phyloP scores from a whole-genome alignment of 2,797 vertebrate genomes.

The Dallia pectoralis region DNA sequence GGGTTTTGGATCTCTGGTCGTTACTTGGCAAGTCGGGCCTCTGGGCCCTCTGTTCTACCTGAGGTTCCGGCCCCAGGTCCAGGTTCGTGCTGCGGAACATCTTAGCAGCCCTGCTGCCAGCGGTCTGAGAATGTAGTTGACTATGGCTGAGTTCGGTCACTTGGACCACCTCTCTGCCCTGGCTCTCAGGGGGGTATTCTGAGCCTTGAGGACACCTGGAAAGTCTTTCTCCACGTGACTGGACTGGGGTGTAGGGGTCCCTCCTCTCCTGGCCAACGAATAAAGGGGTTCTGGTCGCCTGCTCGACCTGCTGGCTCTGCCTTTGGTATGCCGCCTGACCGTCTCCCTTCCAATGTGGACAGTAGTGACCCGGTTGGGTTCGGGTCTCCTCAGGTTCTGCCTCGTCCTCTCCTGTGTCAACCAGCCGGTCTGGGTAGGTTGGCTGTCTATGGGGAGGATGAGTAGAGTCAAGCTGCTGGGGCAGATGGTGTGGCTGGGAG shows the following conservation, averaged over 20 bases:
- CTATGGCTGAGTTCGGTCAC: conserved; percentile 37
- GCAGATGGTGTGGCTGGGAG: conserved; percentile 33
- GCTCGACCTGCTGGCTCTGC: conserved; percentile 59
- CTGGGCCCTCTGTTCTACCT: conserved; percentile 42
- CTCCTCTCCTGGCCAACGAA: conserved; percentile 47
- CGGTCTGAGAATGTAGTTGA: conserved; percentile 44
- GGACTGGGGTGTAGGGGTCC: conserved; percentile 53
- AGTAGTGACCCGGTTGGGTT: conserved; percentile 61
- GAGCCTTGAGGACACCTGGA: conserved; percentile 43
- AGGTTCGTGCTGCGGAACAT: conserved; percentile 18
- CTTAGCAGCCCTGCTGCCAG: conserved; percentile 59
- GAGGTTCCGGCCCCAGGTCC: conserved; percentile 57
- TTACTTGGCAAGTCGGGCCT: conserved; percentile 38
- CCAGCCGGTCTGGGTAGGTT: conserved; percentile 15
- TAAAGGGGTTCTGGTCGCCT: conserved; percentile 39
- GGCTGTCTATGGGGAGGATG: conserved; percentile 54
- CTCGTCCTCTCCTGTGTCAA: conserved; percentile 60
- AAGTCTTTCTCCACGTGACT: conserved; percentile 58
- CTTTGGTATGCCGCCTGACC: neutral
- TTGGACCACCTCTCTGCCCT: conserved; percentile 40
- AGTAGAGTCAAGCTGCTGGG: conserved; percentile 17
- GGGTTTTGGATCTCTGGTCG: conserved; percentile 43
- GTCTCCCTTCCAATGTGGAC: conserved; percentile 48
- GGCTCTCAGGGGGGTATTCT: conserved; percentile 42
- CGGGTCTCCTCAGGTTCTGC: conserved; percentile 58